These are phyloP conservation scores for Cynoglossus semilaevis DNA, from an alignment of 2,113 vertebrate genomes.

Conservation along the genomic window DNA sequence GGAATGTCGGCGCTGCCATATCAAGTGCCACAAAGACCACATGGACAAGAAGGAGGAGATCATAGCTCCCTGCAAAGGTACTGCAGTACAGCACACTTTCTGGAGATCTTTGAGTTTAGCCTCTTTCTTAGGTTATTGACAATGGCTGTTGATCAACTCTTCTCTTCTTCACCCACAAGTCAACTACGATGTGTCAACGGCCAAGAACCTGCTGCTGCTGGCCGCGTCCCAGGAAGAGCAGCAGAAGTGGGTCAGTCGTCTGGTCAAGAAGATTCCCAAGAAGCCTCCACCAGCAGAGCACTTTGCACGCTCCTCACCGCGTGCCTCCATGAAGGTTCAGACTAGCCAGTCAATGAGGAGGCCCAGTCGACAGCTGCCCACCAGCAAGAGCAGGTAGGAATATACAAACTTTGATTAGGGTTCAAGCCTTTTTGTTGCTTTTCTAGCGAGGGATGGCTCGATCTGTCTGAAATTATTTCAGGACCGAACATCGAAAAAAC, in stretches of 20 bases:
- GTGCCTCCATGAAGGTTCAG: constrained; percentile 92
- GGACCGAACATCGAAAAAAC: no score
- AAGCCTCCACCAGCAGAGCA: constrained; percentile 91
- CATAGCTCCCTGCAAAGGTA: constrained; percentile 95
- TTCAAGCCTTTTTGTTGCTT: no score
- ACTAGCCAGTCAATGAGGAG: constrained; percentile 92
- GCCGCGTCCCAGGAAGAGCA: constrained; percentile 94
- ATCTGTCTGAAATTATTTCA: no score
- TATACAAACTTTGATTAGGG: background rate
- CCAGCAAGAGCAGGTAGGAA: constrained; percentile 92
- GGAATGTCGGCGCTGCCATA: constrained; percentile 97
- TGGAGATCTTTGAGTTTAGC: no score
- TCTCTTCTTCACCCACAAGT: constrained; percentile 71
- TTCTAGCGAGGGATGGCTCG: no score
- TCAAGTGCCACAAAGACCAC: constrained; percentile 99
- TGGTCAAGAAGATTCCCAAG: constrained; percentile 98
- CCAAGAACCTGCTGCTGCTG: constrained; percentile 95
- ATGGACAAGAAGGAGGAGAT: constrained; percentile 99
- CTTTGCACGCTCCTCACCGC: constrained; percentile 91
- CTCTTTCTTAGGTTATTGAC: background rate
- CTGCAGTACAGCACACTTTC: no score
- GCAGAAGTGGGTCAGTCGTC: constrained; percentile 96
- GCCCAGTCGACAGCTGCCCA: constrained; percentile 91
- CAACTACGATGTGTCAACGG: constrained; percentile 95
- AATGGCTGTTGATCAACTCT: fast-evolving